These are phyloP conservation scores for Melanerpes formicivorus DNA, from an alignment of 2,113 vertebrate genomes.

Conservation along the genomic window DNA sequence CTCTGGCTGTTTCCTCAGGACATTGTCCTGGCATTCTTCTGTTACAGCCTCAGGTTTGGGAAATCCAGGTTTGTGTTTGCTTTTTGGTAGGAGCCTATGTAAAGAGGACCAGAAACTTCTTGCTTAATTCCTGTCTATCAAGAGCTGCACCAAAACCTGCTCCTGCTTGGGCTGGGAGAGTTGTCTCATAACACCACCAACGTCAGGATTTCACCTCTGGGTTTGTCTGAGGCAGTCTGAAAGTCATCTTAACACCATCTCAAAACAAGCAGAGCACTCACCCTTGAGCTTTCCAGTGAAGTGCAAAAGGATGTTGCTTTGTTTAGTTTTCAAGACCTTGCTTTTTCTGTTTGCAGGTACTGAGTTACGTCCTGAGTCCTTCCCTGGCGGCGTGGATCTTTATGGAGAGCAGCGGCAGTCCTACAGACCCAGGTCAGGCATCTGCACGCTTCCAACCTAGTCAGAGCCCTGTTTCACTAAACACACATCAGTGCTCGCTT, in stretches of 20 bases:
- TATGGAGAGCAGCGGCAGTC: constrained; percentile 83
- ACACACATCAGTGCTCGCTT: neutral
- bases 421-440: constrained; percentile 83
- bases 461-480: neutral
- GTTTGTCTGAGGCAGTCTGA: neutral
- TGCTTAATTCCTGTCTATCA: neutral
- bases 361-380: constrained; percentile 82
- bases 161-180: neutral
- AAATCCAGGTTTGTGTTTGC: neutral
- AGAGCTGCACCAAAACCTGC: neutral
- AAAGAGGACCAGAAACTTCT: neutral
- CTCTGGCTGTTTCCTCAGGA: neutral
- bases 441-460: constrained; percentile 77
- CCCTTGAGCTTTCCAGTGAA: neutral
- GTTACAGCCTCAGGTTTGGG: neutral
- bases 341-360: constrained; percentile 73
- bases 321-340: neutral
- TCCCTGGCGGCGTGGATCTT: constrained; percentile 80
- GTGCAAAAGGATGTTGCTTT: neutral
- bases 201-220: neutral
- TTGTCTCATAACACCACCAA: neutral
- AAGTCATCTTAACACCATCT: neutral
- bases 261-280: neutral
- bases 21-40: neutral
- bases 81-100: neutral